Evolutionary conservation across 2,888 invertebrate genomes (phyloP), one percentile per base, ranked within the genome.

Genomic region (Loripinus fragilis): DNA sequence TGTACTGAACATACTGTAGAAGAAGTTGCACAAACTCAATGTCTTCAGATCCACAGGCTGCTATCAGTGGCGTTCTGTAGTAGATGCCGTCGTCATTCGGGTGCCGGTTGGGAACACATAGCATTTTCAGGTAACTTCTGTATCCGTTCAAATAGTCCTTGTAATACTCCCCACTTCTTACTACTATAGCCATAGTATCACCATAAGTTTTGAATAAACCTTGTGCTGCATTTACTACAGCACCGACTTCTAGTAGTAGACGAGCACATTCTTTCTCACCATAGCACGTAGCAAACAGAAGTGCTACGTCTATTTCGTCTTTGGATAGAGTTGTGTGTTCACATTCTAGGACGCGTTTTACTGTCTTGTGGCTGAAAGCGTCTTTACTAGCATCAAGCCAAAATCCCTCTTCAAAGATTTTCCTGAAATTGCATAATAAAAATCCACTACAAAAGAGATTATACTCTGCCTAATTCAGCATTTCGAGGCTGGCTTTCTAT

Each of bases 41-140:
- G 42, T 79, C 69, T 2, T 77, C 81, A 30, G 35, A 35, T 35
- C 74, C 74, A 66, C 83, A 83, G 17, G 80, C 80, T 66, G 78
- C 78, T 80, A 83, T 81, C 17, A 83, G 52, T 42, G 83, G 71
- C 28, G 80, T 74, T 60, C 69, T 69, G 8, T 80, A 76, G 60
- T 50, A 64, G 42, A 65, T 55, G 35, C 81, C 81, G 7, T 65
- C 66, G 48, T 74, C 71, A 68, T 81, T 72, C 2, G 80, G 74
- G 30, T 23, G 38, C 12, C 68, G 52, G 20, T 76, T 78, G 30
- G 66, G n/a, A 28, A 81, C 66, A 20, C 80, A 23, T 0, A 83
- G 35, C 25, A 48, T 42, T 28, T 33, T 52, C 5, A 81, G 74
- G 0, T 79, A 68, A 65, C 71, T 45, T 7, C 50, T 66, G 74